These are phyloP conservation scores for Scolanthus callimorphus DNA, from an alignment of 92 coral and sea anemone genomes.

Conservation along the genomic window DNA sequence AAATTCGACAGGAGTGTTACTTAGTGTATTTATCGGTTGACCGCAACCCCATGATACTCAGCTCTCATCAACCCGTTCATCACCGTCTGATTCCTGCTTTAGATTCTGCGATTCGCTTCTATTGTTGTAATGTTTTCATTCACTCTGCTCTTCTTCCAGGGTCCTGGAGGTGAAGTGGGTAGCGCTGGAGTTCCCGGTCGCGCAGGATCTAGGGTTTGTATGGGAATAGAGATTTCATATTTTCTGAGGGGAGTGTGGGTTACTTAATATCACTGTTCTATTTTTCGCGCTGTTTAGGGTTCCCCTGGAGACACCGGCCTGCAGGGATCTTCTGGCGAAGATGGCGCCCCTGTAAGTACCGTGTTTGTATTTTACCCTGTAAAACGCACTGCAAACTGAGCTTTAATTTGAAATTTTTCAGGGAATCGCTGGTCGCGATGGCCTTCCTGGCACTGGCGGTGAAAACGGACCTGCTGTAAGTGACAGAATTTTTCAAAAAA, in stretches of 20 bases:
- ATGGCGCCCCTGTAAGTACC: slow-evolving; percentile 19
- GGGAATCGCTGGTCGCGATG: slow-evolving; percentile 26
- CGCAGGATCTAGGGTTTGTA: slow-evolving; percentile 42
- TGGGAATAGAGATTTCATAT: background rate
- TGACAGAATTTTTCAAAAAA: too few relatives aligned
- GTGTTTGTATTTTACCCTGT: too few relatives aligned
- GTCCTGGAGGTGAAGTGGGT: slow-evolving; percentile 49
- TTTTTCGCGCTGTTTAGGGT: slow-evolving; percentile 22
- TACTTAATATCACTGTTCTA: too few relatives aligned
- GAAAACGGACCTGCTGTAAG: slow-evolving; percentile 21
- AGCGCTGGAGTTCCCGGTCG: slow-evolving; percentile 40
- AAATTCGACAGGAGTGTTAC: too few relatives aligned
- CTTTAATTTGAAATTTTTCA: background rate
- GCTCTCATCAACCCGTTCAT: too few relatives aligned
- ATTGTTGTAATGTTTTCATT: background rate
- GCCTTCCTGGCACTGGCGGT: slow-evolving; percentile 11
- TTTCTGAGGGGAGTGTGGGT: too few relatives aligned
- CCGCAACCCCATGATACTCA: too few relatives aligned
- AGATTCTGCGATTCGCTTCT: background rate
- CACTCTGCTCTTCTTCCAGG: slow-evolving; percentile 10
- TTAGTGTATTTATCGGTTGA: too few relatives aligned
- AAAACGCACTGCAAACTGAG: too few relatives aligned
- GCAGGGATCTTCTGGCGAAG: slow-evolving; percentile 18
- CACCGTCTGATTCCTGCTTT: background rate
- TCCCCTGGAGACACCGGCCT: slow-evolving; percentile 31